Percentiles rank a stretch among this genome's conserved stretches.
Evolutionary conservation across 1,140 invertebrate species (phyloP).

Genomic region (Papilio polytes): DNA sequence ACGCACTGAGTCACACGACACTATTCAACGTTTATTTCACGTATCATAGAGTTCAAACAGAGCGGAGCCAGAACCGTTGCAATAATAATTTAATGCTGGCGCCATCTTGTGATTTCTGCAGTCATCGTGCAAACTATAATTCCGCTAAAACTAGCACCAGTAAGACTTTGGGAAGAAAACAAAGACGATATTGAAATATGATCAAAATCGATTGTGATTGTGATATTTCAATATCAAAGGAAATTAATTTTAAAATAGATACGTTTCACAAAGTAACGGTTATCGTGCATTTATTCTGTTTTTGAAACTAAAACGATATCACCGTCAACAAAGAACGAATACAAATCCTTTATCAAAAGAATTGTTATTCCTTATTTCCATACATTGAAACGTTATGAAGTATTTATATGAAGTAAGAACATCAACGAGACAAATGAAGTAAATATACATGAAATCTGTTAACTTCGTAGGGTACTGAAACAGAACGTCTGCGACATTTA

Average conservation of each 20-base stretch:
- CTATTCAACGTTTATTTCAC: constrained; percentile 46
- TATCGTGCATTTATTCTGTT: constrained; percentile 14
- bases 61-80: constrained; percentile 47
- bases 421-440: constrained; percentile 47
- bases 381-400: constrained; percentile 48
- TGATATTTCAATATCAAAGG: not conserved
- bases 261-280: not conserved
- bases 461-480: constrained; percentile 54
- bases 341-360: constrained; percentile 33
- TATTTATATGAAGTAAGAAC: constrained; percentile 51
- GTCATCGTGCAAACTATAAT: constrained; percentile 42
- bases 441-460: constrained; percentile 66
- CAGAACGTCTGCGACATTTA: constrained; percentile 56
- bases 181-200: no score
- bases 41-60: constrained; percentile 48
- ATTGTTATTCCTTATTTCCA: constrained; percentile 38
- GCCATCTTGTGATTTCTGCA: constrained; percentile 46
- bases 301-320: constrained; percentile 21
- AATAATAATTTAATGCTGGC: constrained; percentile 52
- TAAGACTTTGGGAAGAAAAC: no score
- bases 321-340: constrained; percentile 29
- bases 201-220: not conserved
- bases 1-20: constrained; percentile 8
- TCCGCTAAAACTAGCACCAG: not conserved
- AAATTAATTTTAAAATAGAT: not conserved